These are phyloP conservation scores for Thunnus thynnus DNA, from an alignment of 2,113 vertebrate genomes.

Conservation along the genomic window DNA sequence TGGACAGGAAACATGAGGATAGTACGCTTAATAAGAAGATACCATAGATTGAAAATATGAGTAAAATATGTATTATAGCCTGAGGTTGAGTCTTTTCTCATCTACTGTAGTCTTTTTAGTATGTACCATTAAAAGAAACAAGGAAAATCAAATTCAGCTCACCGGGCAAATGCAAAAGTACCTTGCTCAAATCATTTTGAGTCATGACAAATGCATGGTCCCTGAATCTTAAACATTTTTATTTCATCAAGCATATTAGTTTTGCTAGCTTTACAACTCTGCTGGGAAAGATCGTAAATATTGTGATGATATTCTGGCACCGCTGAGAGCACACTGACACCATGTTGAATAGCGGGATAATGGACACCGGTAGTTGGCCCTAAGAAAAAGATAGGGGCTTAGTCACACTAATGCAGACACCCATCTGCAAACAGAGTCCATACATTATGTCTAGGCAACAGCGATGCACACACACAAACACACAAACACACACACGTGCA, in stretches of 20 bases:
- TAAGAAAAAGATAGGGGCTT: conserved; percentile 33
- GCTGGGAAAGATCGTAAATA: conserved; percentile 36
- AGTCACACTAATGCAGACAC: conserved; percentile 34
- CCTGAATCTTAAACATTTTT: conserved; percentile 16
- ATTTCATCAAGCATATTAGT: conserved; percentile 17
- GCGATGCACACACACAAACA: conserved; percentile 23
- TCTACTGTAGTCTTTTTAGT: not conserved
- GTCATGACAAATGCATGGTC: not conserved
- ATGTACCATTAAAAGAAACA: not conserved
- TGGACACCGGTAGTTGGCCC: conserved; percentile 30
- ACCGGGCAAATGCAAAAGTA: not conserved
- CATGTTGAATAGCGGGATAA: conserved; percentile 31
- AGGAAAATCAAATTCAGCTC: not conserved
- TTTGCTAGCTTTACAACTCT: conserved; percentile 21
- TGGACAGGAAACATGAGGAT: conserved; percentile 38
- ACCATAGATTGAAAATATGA: not conserved
- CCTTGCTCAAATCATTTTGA: not conserved
- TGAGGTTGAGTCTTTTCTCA: not conserved
- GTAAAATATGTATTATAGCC: not conserved
- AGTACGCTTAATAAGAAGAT: conserved; percentile 6
- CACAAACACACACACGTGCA: not conserved
- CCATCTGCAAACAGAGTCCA: conserved; percentile 49
- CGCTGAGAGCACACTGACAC: conserved; percentile 21
- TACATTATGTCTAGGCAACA: conserved; percentile 41
- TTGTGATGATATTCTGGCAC: conserved; percentile 53